Conservation (phyloP, 1,140 invertebrate genomes). For the Leucophenga varia region DNA sequence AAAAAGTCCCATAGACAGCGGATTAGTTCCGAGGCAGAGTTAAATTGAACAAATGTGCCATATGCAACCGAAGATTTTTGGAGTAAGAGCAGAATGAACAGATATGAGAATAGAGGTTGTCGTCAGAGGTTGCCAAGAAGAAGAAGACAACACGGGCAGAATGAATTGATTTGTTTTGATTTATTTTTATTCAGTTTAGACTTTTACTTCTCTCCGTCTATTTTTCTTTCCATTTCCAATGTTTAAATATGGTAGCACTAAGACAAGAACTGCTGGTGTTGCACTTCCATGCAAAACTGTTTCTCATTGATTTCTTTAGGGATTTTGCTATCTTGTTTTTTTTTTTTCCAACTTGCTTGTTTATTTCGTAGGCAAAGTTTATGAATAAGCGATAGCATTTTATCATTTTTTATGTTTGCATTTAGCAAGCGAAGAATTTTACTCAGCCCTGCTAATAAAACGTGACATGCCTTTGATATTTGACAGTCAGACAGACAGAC, state of each 20-base stretch:
- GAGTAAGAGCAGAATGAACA: constrained; percentile 4
- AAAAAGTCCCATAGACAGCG: too few relatives aligned
- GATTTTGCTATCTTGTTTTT: not conserved
- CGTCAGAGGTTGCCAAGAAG: constrained; percentile 26
- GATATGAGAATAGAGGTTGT: constrained; percentile 19
- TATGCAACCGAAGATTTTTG: constrained; percentile 11
- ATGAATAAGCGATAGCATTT: constrained; percentile 33
- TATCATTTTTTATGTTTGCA: constrained; percentile 18
- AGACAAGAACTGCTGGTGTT: too few relatives aligned
- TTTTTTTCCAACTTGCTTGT: not conserved
- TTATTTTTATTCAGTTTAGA: constrained; percentile 21
- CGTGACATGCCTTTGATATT: constrained; percentile 26
- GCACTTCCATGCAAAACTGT: constrained; percentile 24
- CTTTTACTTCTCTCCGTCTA: not conserved
- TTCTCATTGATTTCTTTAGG: constrained; percentile 13
- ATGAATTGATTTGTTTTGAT: constrained; percentile 41
- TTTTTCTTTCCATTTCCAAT: constrained; percentile 17
- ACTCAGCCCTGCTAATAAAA: constrained; percentile 24
- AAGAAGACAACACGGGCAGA: constrained; percentile 33
- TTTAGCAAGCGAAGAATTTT: not conserved
- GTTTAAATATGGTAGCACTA: too few relatives aligned
- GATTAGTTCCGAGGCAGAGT: not conserved
- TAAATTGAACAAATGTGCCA: constrained; percentile 1
- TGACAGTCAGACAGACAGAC: not conserved
- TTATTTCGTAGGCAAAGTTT: constrained; percentile 34